These are phyloP conservation scores for Ectropis crepuscularia DNA, from an alignment of 2,888 invertebrate genomes.

Conservation along the genomic window DNA sequence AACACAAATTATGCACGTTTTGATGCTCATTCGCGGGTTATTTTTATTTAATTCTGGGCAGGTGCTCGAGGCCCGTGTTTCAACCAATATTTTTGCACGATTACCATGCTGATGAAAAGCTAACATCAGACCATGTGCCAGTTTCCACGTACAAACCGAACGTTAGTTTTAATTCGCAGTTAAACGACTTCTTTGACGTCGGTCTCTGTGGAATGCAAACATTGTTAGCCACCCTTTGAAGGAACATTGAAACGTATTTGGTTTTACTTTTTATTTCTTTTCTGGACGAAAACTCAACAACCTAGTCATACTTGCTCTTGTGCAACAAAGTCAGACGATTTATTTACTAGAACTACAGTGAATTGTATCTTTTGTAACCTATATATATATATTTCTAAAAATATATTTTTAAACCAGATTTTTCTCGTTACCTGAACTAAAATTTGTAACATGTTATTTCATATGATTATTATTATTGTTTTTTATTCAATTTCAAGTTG, in stretches of 20 bases:
- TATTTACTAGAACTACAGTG: too few relatives aligned
- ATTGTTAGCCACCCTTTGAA: constrained; percentile 23
- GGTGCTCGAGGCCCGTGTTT: constrained; percentile 70
- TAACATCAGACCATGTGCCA: constrained; percentile 70
- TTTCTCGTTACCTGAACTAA: too few relatives aligned
- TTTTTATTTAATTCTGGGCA: constrained; percentile 83
- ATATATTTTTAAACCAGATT: too few relatives aligned
- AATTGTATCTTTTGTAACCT: too few relatives aligned
- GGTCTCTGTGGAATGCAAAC: constrained; percentile 24
- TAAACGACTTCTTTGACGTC: constrained; percentile 57
- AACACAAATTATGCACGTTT: constrained; percentile 74
- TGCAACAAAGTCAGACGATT: too few relatives aligned
- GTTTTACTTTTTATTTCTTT: constrained; percentile 1
- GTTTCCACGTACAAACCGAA: constrained; percentile 55
- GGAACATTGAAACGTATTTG: constrained; percentile 1
- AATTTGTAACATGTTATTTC: too few relatives aligned
- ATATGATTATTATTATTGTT: too few relatives aligned
- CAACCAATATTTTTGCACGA: constrained; percentile 81
- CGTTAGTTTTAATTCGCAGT: constrained; percentile 64
- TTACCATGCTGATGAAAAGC: constrained; percentile 84
- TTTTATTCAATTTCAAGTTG: too few relatives aligned
- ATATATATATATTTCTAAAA: too few relatives aligned
- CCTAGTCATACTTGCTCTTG: too few relatives aligned
- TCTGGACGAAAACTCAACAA: too few relatives aligned
- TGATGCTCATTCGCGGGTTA: constrained; percentile 69